phyloP scores from a whole-genome alignment of 2,797 vertebrate genomes.

The Petrocephalus schoutedeni region DNA sequence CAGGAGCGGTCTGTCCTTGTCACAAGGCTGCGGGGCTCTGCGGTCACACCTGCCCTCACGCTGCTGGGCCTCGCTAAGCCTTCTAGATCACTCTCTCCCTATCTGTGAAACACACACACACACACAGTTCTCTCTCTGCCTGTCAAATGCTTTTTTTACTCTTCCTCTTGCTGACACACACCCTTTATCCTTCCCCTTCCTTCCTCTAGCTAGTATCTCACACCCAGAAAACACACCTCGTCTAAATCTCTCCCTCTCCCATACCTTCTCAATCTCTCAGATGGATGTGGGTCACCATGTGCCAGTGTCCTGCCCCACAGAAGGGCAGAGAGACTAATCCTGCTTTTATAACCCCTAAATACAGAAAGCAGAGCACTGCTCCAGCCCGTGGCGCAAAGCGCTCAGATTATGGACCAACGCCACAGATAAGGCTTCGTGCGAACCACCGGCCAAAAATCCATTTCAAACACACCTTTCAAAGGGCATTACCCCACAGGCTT shows the following conservation, averaged over 20 bases:
- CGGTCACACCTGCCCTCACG: background rate
- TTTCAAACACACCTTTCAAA: background rate
- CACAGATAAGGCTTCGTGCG: background rate
- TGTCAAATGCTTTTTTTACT: background rate
- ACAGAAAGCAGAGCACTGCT: constrained; percentile 12
- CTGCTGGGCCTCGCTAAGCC: background rate
- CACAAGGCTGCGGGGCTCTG: background rate
- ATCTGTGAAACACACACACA: background rate
- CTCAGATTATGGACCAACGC: constrained; percentile 1
- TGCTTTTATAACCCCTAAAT: constrained; percentile 25
- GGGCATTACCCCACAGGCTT: background rate
- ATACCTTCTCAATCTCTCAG: background rate
- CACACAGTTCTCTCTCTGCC: background rate
- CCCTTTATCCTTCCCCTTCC: background rate
- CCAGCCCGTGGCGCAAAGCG: background rate
- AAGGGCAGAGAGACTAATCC: constrained; percentile 22
- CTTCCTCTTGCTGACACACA: constrained; percentile 4
- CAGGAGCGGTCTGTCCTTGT: constrained; percentile 11
- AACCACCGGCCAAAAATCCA: background rate
- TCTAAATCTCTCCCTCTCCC: background rate
- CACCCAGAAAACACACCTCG: background rate
- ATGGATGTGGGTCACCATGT: constrained; percentile 24
- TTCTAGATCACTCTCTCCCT: background rate
- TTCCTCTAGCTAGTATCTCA: background rate
- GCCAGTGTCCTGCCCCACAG: background rate